Evolutionary conservation across 2,888 invertebrate species (phyloP).

Genomic region (Sinotaia quadrata): DNA sequence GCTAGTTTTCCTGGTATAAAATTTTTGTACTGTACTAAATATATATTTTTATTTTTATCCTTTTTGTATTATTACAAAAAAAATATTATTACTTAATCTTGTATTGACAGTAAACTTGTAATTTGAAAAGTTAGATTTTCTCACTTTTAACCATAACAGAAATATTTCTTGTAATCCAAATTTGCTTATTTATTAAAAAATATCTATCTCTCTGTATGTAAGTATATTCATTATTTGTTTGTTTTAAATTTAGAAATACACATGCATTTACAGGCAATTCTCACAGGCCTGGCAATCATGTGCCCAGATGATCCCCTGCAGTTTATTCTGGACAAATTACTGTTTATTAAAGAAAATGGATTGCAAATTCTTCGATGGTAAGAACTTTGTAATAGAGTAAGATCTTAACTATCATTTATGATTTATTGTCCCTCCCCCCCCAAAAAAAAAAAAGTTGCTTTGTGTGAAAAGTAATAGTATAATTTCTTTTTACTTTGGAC

Average conservation of each 20-base stretch:
- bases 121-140: too few species aligned
- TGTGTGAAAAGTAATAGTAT: too few species aligned
- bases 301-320: conserved; percentile 69
- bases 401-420: not conserved
- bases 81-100: not conserved
- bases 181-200: not conserved
- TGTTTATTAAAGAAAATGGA: conserved; percentile 59
- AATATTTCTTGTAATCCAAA: not conserved
- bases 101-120: too few species aligned
- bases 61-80: too few species aligned
- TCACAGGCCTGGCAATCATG: conserved; percentile 70
- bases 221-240: not conserved
- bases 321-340: conserved; percentile 69
- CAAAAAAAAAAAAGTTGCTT: not conserved
- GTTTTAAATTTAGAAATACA: not conserved
- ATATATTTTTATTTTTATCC: too few species aligned
- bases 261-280: conserved; percentile 69
- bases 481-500: too few species aligned
- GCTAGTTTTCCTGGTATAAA: too few species aligned
- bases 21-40: too few species aligned
- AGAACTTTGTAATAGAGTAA: conserved; percentile 13
- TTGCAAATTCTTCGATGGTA: conserved; percentile 67
- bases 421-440: too few species aligned
- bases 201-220: not conserved
- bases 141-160: too few species aligned